Base-by-base conservation (phyloP, 37 sponge, comb jelly and placozoan species). In the Mnemiopsis leidyi region DNA sequence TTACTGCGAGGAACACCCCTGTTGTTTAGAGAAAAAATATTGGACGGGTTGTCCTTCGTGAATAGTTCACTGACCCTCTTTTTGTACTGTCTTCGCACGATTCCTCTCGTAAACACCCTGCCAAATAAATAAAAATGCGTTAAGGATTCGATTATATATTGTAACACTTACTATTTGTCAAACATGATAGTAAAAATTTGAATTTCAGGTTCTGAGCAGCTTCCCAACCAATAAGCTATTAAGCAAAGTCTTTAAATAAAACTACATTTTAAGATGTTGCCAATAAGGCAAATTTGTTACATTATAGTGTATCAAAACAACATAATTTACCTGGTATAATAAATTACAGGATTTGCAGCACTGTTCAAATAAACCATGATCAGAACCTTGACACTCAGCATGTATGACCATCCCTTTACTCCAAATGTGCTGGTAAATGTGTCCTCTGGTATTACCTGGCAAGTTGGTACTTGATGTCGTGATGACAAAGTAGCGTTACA, bases 361-460 rank as follows among this genome's bases (percentile, higher is more conserved):
- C 75, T 71, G 30, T 71, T 71, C 30, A 71, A 71, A 24, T 71
- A 71, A 5, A 71, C 75, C 75, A 71, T 71, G 3, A 71, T 71
- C 26, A 71, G 75, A 5, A 71, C 75, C 30, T 71, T 71, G 3
- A 71, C 30, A 28, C 30, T 29, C 3, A 71, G 23, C 26, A 71
- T 71, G 75, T 71, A 71, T 24, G 75, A 71, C 75, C 75, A 71
- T 5, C 75, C 75, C 3, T 71, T 71, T 24, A 71, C 75, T 5
- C n/a, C 20, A 71, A 71, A 71, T 24, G 30, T 24, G 20, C 23
- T n/a, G 7, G 75, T n/a, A 71, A 71, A 71, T 18, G 75, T 71
- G 20, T 71, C 75, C 20, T 5, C 21, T 71, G 75, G 75, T 23
- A 71, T 71, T 5, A 24, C 75, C 75, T 71, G 30, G 21, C 13